Evolutionary conservation across 2,888 invertebrate species (phyloP).

Genomic region (Argyra leucocephala): DNA sequence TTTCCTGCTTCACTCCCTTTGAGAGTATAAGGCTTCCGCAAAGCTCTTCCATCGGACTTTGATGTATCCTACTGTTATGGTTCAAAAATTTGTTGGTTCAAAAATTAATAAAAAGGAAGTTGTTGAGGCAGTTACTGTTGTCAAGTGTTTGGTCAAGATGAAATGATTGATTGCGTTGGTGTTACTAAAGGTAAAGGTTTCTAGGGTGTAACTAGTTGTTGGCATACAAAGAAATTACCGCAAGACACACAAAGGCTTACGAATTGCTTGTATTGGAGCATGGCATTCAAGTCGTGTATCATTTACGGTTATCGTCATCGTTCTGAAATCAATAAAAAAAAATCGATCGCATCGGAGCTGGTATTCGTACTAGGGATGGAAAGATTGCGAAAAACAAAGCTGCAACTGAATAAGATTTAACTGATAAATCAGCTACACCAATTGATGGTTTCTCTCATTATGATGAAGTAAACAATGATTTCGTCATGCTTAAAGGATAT

Average conservation of each 20-base stretch:
- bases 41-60: too few species aligned
- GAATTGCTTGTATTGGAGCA: slow-evolving; percentile 99
- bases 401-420: slow-evolving; percentile 72
- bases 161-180: slow-evolving; percentile 98
- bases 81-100: too few species aligned
- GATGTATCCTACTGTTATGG: too few species aligned
- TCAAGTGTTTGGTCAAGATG: slow-evolving; percentile 90
- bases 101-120: too few species aligned
- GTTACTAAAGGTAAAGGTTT: slow-evolving; percentile 99
- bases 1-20: too few species aligned
- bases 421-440: slow-evolving; percentile 72
- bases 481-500: slow-evolving; percentile 88
- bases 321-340: slow-evolving; percentile 99
- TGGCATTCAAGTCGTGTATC: slow-evolving; percentile 99
- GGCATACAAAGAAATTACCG: slow-evolving; percentile 99
- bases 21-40: too few species aligned
- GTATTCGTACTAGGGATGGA: slow-evolving; percentile 73
- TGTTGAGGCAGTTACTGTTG: slow-evolving; percentile 79
- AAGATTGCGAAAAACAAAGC: slow-evolving; percentile 93
- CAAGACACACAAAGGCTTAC: slow-evolving; percentile 99
- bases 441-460: slow-evolving; percentile 99
- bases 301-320: slow-evolving; percentile 98
- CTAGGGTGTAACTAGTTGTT: slow-evolving; percentile 99
- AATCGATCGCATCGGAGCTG: slow-evolving; percentile 90
- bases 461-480: slow-evolving; percentile 98